phyloP scores from a whole-genome alignment of 2,888 invertebrate genomes.

The Lycophotia porphyrea region DNA sequence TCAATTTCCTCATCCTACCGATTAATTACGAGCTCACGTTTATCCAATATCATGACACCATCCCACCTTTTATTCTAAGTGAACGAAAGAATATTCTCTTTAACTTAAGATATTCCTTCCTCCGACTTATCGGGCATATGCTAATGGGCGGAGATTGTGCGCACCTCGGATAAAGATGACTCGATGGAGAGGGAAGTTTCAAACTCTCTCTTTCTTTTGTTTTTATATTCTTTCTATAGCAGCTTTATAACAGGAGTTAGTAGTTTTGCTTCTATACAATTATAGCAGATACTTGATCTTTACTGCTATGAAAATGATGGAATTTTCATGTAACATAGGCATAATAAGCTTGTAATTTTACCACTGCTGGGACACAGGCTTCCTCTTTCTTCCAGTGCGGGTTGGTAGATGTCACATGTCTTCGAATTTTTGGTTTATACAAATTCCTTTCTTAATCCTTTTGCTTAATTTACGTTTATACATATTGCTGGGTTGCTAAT shows the following conservation, averaged over 20 bases:
- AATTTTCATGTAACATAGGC: neutral
- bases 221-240: conserved; percentile 26
- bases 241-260: conserved; percentile 3
- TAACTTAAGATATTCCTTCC: conserved; percentile 51
- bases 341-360: too few species aligned
- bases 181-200: conserved; percentile 28
- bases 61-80: conserved; percentile 20
- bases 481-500: too few species aligned
- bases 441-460: too few species aligned
- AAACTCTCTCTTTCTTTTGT: conserved; percentile 31
- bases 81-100: conserved; percentile 40
- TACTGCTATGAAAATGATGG: neutral
- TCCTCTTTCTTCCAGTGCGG: too few species aligned
- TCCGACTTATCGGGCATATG: conserved; percentile 58
- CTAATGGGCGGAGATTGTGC: conserved; percentile 56
- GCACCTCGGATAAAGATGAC: conserved; percentile 49
- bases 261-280: neutral
- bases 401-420: too few species aligned
- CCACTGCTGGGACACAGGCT: too few species aligned
- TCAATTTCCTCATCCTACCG: neutral
- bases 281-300: neutral
- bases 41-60: conserved; percentile 19
- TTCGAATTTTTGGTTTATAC: too few species aligned
- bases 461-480: too few species aligned
- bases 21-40: neutral